phyloP scores from a whole-genome alignment of 1,140 invertebrate genomes.

The Cecropterus lyciades region DNA sequence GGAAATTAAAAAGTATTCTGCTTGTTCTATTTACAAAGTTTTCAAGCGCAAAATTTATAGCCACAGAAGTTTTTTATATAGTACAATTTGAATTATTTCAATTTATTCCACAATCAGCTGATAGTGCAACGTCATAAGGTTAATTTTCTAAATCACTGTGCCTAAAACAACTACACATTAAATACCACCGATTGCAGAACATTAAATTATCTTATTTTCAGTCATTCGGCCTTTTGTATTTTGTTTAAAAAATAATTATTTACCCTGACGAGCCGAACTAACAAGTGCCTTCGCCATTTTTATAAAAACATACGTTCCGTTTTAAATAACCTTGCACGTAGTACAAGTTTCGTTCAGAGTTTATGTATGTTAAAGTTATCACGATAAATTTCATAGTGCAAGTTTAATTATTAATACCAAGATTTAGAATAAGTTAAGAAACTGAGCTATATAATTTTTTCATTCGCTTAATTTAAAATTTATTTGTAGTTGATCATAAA shows the following conservation, averaged over 20 bases:
- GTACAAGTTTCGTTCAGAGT: too few relatives aligned
- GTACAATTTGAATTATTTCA: constrained; percentile 29
- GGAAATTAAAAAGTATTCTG: constrained; percentile 5
- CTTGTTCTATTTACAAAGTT: neutral
- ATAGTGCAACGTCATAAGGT: constrained; percentile 49
- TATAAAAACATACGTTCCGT: constrained; percentile 56
- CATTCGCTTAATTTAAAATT: too few relatives aligned
- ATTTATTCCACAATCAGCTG: constrained; percentile 55
- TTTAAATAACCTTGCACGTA: neutral
- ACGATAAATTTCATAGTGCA: too few relatives aligned
- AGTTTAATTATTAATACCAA: too few relatives aligned
- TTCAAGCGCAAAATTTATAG: neutral
- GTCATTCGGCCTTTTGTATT: constrained; percentile 25
- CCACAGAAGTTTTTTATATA: neutral
- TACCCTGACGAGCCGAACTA: constrained; percentile 83
- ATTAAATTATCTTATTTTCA: constrained; percentile 3
- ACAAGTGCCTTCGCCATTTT: constrained; percentile 78
- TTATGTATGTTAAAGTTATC: too few relatives aligned
- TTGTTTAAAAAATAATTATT: constrained; percentile 61
- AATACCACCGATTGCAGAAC: constrained; percentile 2
- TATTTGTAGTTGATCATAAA: too few relatives aligned
- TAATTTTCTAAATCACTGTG: neutral
- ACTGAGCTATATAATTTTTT: too few relatives aligned
- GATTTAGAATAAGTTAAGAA: too few relatives aligned
- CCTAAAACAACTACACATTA: neutral